These are phyloP conservation scores for Heliconius eleuchia DNA, from an alignment of 1,140 invertebrate species.

Conservation along the genomic window DNA sequence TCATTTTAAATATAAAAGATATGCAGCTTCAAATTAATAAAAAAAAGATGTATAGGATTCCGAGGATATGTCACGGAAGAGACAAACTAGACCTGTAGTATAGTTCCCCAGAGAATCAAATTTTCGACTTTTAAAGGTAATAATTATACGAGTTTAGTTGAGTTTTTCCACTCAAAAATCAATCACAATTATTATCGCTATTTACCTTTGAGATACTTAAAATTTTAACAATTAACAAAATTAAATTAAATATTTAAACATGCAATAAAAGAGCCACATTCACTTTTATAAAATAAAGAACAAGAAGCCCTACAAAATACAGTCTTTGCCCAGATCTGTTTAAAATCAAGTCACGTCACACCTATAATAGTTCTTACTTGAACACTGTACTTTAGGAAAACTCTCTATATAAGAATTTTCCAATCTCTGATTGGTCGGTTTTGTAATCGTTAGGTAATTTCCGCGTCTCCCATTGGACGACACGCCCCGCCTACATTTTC, in stretches of 20 bases:
- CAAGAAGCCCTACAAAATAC: not conserved
- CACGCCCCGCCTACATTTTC: slow-evolving; percentile 52
- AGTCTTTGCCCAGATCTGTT: not conserved
- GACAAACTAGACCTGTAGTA: too few relatives aligned
- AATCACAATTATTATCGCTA: not conserved
- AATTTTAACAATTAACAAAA: not conserved
- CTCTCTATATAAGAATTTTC: slow-evolving; percentile 45
- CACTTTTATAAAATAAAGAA: not conserved
- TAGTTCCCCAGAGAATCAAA: too few relatives aligned
- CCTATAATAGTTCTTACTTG: not conserved
- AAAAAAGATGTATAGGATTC: too few relatives aligned
- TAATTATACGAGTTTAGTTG: too few relatives aligned
- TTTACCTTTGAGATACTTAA: not conserved
- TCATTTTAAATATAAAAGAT: too few relatives aligned
- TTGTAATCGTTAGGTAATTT: slow-evolving; percentile 57
- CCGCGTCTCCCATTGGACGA: slow-evolving; percentile 51
- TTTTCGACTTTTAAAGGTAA: too few relatives aligned
- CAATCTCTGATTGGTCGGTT: slow-evolving; percentile 54
- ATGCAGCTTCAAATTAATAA: too few relatives aligned
- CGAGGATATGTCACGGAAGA: too few relatives aligned
- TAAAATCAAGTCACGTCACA: slow-evolving; percentile 7
- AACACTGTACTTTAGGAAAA: slow-evolving; percentile 28
- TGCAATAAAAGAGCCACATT: not conserved
- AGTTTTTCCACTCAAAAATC: too few relatives aligned
- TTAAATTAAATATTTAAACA: not conserved